Conservation (phyloP, 2,113 vertebrate species). For the Leiothrix lutea region DNA sequence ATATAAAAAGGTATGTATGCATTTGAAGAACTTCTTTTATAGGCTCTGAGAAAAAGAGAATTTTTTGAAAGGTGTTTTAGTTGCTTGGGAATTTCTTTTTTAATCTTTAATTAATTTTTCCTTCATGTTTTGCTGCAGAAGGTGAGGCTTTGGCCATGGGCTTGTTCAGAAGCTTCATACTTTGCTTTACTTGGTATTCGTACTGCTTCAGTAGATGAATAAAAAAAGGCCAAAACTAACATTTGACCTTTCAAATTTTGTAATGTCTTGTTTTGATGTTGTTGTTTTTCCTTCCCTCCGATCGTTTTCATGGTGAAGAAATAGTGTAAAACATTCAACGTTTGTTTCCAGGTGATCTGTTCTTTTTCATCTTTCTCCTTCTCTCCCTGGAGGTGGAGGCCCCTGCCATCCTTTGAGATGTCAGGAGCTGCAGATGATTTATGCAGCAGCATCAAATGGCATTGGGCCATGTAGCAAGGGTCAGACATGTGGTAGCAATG, state of each 20-base stretch:
- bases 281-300: neutral
- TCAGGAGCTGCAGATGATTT: slow-evolving; percentile 42
- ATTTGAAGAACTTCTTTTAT: neutral
- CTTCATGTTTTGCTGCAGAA: neutral
- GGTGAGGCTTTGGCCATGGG: neutral
- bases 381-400: neutral
- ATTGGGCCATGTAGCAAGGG: neutral
- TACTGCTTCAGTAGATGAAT: neutral
- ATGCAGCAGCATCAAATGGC: slow-evolving; percentile 10
- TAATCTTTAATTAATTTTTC: neutral
- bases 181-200: neutral
- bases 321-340: neutral
- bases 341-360: slow-evolving; percentile 34
- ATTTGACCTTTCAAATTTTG: neutral
- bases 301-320: neutral
- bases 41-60: neutral
- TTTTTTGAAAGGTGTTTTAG: neutral
- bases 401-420: slow-evolving; percentile 3
- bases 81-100: neutral
- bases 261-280: neutral
- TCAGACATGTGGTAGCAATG: slow-evolving; percentile 31
- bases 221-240: neutral
- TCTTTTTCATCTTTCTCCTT: slow-evolving; percentile 5
- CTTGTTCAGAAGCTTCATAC: neutral
- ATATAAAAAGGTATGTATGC: neutral